These are phyloP conservation scores for Pediacus dermestoides DNA, from an alignment of 2,888 invertebrate species.

Conservation along the genomic window DNA sequence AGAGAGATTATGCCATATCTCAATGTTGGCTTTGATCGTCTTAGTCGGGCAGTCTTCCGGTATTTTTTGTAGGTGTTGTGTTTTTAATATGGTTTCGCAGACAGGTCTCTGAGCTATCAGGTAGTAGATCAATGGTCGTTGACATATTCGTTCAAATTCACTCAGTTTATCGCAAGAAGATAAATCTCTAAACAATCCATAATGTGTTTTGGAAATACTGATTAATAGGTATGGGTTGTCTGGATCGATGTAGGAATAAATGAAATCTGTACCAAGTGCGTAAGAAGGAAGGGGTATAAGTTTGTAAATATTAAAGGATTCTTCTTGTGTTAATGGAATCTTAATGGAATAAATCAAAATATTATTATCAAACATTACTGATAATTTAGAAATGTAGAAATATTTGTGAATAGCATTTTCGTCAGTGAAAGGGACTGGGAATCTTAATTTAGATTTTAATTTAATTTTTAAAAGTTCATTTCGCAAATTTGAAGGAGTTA, in stretches of 20 bases:
- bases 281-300: not conserved
- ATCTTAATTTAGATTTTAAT: not conserved
- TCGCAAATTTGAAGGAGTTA: conserved; percentile 13
- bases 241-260: conserved; percentile 2
- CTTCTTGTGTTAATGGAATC: not conserved
- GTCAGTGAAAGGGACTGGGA: conserved; percentile 3
- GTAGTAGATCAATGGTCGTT: too few relatives aligned
- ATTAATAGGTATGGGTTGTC: not conserved
- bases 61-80: too few relatives aligned
- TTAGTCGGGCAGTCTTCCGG: conserved; percentile 16
- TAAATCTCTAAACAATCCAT: too few relatives aligned
- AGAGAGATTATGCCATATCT: conserved; percentile 13
- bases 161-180: too few relatives aligned
- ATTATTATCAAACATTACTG: conserved; percentile 5
- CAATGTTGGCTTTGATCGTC: conserved; percentile 14
- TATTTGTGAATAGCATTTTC: conserved; percentile 9
- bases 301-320: not conserved
- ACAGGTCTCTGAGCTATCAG: too few relatives aligned
- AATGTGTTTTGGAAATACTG: conserved; percentile 2
- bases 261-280: not conserved
- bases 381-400: conserved; percentile 9
- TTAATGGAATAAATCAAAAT: conserved; percentile 4
- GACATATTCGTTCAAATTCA: too few relatives aligned
- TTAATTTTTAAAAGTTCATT: conserved; percentile 9
- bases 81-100: too few relatives aligned